Evolutionary conservation across 2,888 invertebrate genomes (phyloP), one percentile per base, ranked within the genome.

Genomic region (Idaea dimidiata): DNA sequence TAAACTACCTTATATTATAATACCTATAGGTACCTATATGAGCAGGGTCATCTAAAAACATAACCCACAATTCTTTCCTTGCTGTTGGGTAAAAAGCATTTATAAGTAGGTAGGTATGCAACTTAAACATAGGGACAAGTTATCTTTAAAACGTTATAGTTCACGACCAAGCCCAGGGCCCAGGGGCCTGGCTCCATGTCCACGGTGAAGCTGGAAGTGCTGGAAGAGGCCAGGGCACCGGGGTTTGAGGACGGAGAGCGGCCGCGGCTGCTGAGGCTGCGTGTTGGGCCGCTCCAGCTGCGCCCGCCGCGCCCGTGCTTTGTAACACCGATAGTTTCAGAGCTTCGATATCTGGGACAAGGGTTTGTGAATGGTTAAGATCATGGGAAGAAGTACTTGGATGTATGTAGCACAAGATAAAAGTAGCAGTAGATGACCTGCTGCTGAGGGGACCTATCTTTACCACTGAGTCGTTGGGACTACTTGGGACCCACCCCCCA

Each of bases 251-350:
- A 16, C 79, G 88, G 0, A 94, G 84, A 0, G 94, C 94, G 0
- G 93, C 93, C 6, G 94, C 94, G 58, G 94, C 94, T 0, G 94
- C 93, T 0, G 94, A 90, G 1, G 94, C 93, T 0, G 94, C 88
- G 72, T 94, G 94, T 71, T 94, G 94, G 0, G 94, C 93, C 0
- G 93, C 93, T 0, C 94, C 88, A 0, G 92, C 92, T 0, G 91
- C 92, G 1, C 94, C 91, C 0, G 91, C 92, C 0, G 91, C 91
- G 1, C 94, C 94, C 0, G 94, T 94, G 60, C 94, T 93, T 59
- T 94, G 94, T 33, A 94, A 88, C 61, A 94, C 94, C 7, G 95
- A 94, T 59, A 94, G 83, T 75, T 94, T 94, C 54, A 94, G 81
- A 0, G 94, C 93, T 81, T 94, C 94, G 64, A 93, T 86, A 72